Evolutionary conservation across 2,113 vertebrate genomes (phyloP).

Genomic region (Cheirogaleus medius): DNA sequence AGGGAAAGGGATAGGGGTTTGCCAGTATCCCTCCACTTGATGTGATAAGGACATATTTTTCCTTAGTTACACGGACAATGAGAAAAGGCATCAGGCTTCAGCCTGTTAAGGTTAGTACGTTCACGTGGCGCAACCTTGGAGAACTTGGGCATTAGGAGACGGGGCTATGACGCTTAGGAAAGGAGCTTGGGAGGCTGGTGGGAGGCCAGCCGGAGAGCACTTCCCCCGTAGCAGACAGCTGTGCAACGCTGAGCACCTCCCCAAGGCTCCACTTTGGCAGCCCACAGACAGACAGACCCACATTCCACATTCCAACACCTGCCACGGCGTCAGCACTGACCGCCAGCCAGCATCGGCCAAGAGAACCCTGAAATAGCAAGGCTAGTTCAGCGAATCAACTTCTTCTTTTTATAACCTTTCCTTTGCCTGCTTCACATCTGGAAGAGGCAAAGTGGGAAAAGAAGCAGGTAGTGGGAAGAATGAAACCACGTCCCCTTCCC

Average conservation of each 20-base stretch:
- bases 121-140: neutral
- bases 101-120: neutral
- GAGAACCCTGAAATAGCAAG: neutral
- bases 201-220: neutral
- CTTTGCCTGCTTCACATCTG: neutral
- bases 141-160: neutral
- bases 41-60: too few species aligned
- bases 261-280: neutral
- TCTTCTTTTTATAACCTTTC: neutral
- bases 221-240: fast-evolving
- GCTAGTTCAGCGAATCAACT: neutral
- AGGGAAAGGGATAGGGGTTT: too few species aligned
- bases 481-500: fast-evolving
- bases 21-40: too few species aligned
- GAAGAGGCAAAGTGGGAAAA: neutral
- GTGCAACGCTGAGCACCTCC: neutral
- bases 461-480: neutral
- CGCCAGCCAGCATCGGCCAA: neutral
- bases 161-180: fast-evolving
- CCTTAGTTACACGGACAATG: too few species aligned
- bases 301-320: neutral
- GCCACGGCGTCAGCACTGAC: neutral
- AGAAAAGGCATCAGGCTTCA: neutral
- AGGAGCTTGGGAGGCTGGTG: neutral
- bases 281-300: too few species aligned